Evolutionary conservation across 2,797 vertebrate genomes (phyloP).

Genomic region (Morelia viridis): DNA sequence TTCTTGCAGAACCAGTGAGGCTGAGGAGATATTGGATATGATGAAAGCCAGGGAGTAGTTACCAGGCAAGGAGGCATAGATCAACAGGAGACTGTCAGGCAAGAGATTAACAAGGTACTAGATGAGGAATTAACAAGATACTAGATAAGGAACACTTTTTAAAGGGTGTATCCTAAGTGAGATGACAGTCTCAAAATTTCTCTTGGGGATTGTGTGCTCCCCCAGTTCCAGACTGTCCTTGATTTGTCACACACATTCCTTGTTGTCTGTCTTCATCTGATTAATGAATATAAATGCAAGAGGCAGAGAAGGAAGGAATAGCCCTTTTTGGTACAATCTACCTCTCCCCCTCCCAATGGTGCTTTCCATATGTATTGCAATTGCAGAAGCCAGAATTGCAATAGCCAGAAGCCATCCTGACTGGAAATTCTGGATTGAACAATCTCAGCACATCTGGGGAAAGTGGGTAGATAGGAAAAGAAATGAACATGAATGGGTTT

Average conservation of each 20-base stretch:
- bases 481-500: background rate
- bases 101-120: background rate
- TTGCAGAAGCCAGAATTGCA: too few species aligned
- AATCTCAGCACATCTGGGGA: background rate
- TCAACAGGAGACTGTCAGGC: background rate
- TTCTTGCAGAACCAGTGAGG: background rate
- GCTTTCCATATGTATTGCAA: background rate
- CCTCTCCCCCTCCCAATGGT: background rate
- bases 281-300: background rate
- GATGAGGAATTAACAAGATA: background rate
- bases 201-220: background rate
- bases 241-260: background rate
- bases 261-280: background rate
- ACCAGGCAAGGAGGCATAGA: background rate
- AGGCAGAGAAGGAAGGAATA: background rate
- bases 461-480: background rate
- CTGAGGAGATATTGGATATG: background rate
- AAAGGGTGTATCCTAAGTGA: background rate
- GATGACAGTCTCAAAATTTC: background rate
- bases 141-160: background rate
- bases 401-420: too few species aligned
- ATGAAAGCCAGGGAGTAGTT: background rate
- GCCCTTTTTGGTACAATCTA: background rate
- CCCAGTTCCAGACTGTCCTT: background rate
- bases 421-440: background rate